Evolutionary conservation across 2,797 vertebrate genomes (phyloP).

Genomic region (Betta splendens): DNA sequence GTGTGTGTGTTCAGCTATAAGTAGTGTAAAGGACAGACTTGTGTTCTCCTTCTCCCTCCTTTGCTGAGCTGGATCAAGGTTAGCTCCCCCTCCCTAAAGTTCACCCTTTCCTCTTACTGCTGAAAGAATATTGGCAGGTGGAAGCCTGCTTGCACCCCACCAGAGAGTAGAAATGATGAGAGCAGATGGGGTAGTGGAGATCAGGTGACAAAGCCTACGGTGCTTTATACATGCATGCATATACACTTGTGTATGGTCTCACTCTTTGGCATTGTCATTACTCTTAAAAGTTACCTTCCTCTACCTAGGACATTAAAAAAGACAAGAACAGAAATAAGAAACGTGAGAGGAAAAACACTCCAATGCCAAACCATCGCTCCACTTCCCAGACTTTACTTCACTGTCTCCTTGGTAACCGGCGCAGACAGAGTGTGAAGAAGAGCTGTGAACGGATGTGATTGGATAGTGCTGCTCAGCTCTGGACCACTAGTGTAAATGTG

Average conservation of each 20-base stretch:
- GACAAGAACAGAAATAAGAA: conserved; percentile 31
- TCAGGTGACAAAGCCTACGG: conserved; percentile 24
- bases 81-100: conserved; percentile 28
- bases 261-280: background rate
- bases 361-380: conserved; percentile 69
- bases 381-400: conserved; percentile 73
- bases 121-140: conserved; percentile 59
- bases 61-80: conserved; percentile 27
- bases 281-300: conserved; percentile 31
- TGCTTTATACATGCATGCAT: conserved; percentile 13
- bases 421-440: conserved; percentile 65
- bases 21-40: conserved; percentile 5
- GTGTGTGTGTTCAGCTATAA: conserved; percentile 7
- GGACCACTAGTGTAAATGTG: conserved; percentile 74
- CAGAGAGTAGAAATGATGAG: conserved; percentile 31
- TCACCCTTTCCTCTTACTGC: conserved; percentile 10
- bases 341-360: conserved; percentile 32
- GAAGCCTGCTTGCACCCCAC: background rate
- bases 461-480: conserved; percentile 64
- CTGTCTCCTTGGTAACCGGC: conserved; percentile 80
- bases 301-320: conserved; percentile 22
- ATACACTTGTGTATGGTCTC: background rate
- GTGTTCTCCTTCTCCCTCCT: background rate
- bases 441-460: conserved; percentile 75
- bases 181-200: conserved; percentile 51